These are phyloP conservation scores for Nomada hirtipes DNA, from an alignment of 2,888 invertebrate species.

Conservation along the genomic window DNA sequence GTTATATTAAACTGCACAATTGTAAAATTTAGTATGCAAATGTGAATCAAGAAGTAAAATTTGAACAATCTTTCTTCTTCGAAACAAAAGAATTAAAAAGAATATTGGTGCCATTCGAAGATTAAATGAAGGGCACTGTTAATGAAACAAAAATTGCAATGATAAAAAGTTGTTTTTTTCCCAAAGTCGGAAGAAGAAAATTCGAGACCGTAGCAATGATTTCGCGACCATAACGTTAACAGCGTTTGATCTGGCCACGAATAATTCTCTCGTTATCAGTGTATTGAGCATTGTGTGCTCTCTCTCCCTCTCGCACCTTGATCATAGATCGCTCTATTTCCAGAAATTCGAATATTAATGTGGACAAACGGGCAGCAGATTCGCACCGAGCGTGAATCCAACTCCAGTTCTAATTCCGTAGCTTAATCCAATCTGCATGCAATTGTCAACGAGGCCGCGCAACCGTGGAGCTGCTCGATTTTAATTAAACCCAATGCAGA, in stretches of 20 bases:
- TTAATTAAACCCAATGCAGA: slow-evolving; percentile 74
- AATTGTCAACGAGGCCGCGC: slow-evolving; percentile 71
- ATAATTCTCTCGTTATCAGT: slow-evolving; percentile 61
- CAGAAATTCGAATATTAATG: slow-evolving; percentile 71
- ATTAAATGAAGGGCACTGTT: no score
- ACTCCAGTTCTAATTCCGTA: slow-evolving; percentile 67
- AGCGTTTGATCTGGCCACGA: slow-evolving; percentile 32
- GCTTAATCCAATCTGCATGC: slow-evolving; percentile 74
- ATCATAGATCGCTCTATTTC: slow-evolving; percentile 60
- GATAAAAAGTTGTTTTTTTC: no score
- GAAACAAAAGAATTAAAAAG: no score
- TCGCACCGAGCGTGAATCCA: slow-evolving; percentile 61
- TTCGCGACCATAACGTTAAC: slow-evolving; percentile 31
- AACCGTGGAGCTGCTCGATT: slow-evolving; percentile 67
- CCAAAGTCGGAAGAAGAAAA: not conserved
- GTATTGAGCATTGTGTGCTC: slow-evolving; percentile 35
- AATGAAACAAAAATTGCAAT: no score
- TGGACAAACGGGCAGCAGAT: slow-evolving; percentile 67
- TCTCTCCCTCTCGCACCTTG: not conserved
- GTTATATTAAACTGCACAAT: no score
- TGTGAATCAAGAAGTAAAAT: no score
- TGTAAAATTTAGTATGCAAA: no score
- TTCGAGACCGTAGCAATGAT: not conserved
- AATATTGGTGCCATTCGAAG: no score
- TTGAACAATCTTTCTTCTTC: no score